Conservation (phyloP, 2,797 vertebrate genomes). For the Capromys pilorides region DNA sequence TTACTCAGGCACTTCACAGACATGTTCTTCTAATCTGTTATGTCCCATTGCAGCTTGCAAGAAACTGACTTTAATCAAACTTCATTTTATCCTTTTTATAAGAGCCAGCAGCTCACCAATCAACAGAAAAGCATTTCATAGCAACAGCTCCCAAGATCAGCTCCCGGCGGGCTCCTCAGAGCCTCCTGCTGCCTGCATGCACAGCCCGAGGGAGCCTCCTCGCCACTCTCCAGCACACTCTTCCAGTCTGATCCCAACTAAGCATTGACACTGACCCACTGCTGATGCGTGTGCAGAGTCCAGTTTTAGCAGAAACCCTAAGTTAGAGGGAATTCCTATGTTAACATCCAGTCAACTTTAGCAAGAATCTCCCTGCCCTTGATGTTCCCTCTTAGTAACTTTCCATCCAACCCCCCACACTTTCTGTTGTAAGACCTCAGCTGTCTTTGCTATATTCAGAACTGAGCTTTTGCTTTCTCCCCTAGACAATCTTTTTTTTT, state of each 20-base stretch:
- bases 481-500: background rate
- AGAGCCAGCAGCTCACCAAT: background rate
- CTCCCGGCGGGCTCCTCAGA: background rate
- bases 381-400: background rate
- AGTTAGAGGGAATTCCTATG: background rate
- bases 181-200: background rate
- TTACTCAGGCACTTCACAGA: background rate
- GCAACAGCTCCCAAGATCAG: background rate
- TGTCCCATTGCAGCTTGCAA: background rate
- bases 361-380: background rate
- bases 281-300: background rate
- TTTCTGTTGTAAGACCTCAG: background rate
- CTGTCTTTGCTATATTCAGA: background rate
- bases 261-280: background rate
- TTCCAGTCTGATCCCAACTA: background rate
- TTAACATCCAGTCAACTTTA: background rate
- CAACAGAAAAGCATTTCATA: background rate
- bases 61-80: constrained; percentile 46
- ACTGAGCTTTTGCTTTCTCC: background rate
- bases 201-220: background rate
- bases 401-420: background rate
- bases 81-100: constrained; percentile 2
- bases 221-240: background rate
- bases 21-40: constrained; percentile 37
- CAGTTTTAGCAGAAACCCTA: constrained; percentile 33